Percentiles rank a stretch among this genome's conserved stretches.
Evolutionary conservation across 2,113 vertebrate genomes (phyloP).

Genomic region (Pithys albifrons): DNA sequence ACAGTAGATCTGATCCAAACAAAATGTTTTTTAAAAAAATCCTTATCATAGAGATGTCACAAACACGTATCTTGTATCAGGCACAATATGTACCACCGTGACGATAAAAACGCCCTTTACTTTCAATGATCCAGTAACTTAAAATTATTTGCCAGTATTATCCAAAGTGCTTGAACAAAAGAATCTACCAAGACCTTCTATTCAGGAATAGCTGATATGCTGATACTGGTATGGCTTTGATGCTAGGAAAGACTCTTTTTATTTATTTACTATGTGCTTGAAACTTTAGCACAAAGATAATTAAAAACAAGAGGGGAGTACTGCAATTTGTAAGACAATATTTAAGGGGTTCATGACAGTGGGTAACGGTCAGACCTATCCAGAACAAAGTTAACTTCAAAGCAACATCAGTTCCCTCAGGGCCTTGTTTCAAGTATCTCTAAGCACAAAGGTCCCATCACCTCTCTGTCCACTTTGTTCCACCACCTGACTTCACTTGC

Average conservation of each 20-base stretch:
- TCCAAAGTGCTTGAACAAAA: not conserved
- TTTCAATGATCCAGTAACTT: not conserved
- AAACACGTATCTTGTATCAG: not conserved
- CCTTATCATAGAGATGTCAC: not conserved
- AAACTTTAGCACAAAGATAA: not conserved
- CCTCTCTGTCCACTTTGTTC: not conserved
- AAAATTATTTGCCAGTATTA: not conserved
- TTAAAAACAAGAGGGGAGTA: not conserved
- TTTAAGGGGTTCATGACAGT: not conserved
- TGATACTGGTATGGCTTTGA: not conserved
- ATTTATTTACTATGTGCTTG: not conserved
- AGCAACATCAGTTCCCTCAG: not conserved
- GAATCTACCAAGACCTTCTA: not conserved
- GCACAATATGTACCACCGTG: not conserved
- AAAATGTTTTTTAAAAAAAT: not conserved
- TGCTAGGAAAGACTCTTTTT: not conserved
- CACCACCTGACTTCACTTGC: rapidly evolving
- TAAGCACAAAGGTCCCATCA: not conserved
- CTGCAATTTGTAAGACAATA: not conserved
- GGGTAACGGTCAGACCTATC: not conserved
- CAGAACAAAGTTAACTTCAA: not conserved
- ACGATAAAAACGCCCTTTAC: not conserved
- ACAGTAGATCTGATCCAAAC: not conserved
- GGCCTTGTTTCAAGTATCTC: not conserved
- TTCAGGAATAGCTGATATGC: not conserved